phyloP scores from a whole-genome alignment of 2,113 vertebrate species.

The Perccottus glenii region DNA sequence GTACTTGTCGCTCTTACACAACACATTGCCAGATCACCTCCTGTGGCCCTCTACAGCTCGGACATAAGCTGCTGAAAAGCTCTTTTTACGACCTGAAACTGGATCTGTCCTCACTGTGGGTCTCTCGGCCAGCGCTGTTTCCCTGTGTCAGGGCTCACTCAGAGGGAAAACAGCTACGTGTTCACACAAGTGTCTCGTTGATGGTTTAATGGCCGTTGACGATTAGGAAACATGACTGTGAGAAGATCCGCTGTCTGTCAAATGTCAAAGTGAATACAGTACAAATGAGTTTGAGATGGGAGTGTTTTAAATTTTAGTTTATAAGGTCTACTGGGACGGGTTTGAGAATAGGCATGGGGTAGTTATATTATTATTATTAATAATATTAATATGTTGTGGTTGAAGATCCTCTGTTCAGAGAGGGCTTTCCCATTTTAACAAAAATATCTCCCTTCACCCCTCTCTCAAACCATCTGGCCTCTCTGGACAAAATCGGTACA shows the following conservation, averaged over 20 bases:
- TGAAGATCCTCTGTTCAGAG: too few relatives aligned
- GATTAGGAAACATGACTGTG: slow-evolving; percentile 8
- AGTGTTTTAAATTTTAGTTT: background rate
- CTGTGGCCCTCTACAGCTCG: slow-evolving; percentile 10
- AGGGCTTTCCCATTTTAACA: too few relatives aligned
- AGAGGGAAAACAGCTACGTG: slow-evolving; percentile 5
- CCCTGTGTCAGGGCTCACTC: slow-evolving; percentile 14
- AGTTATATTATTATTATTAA: too few relatives aligned
- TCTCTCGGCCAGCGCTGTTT: slow-evolving; percentile 1
- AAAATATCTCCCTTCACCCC: too few relatives aligned
- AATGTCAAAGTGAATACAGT: background rate
- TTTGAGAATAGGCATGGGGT: too few relatives aligned
- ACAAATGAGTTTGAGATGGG: background rate
- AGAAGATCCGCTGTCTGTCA: slow-evolving; percentile 12
- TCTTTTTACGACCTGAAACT: slow-evolving; percentile 46
- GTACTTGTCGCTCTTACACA: background rate
- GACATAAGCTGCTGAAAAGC: slow-evolving; percentile 42
- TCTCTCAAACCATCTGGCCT: too few relatives aligned
- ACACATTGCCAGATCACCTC: background rate
- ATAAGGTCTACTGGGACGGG: too few relatives aligned
- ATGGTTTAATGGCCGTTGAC: slow-evolving; percentile 33
- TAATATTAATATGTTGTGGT: too few relatives aligned
- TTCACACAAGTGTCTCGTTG: slow-evolving; percentile 26
- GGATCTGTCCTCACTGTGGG: slow-evolving; percentile 12
- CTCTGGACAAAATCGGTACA: too few relatives aligned